Evolutionary conservation across 2,113 vertebrate species (phyloP), one percentile per base, ranked within the genome.

Genomic region (Dolichallabes microphthalmus): DNA sequence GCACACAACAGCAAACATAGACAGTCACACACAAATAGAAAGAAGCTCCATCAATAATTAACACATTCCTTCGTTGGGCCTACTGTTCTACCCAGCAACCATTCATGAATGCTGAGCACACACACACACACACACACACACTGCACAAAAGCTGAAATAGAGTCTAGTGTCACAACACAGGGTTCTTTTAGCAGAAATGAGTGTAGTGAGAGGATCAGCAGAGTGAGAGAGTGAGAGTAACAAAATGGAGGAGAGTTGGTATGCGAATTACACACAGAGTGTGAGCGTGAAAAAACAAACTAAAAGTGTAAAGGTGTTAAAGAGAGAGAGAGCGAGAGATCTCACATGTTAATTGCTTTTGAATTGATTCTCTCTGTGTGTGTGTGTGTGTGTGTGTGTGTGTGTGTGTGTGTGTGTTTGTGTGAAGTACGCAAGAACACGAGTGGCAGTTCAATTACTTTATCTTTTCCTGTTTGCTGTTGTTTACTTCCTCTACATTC

Each of bases 1-100:
- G 66, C 63, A 58, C 83, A 82, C 82, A 82, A 52, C 9, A 80
- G 50, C 71, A 80, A 71, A 88, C 45, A 86, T 30, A 39, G 45
- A 82, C 60, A 58, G 39, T 53, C 57, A 84, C 32, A 27, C 75
- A 85, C 57, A 89, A 53, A 85, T 35, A 39, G 84, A 91, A 85
- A 94, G 92, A 89, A 88, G 89, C 86, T 92, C 92, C 93, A 94
- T 94, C 94, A 92, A 94, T 94, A 94, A 93, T 94, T 94, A 94
- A 94, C 93, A 94, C 93, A 95, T 94, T 94, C 94, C 91, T 94
- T 85, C 91, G 86, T 91, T 88, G 81, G 82, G 81, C 92, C 91
- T 94, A 90, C 91, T 90, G 87, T 93, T 94, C 91, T 94, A 93
- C 94, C 93, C 91, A 81, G 94, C 93, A 95, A 94, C 94, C 93